These are phyloP conservation scores for Ifrita kowaldi DNA, from an alignment of 2,113 vertebrate species.

Conservation along the genomic window DNA sequence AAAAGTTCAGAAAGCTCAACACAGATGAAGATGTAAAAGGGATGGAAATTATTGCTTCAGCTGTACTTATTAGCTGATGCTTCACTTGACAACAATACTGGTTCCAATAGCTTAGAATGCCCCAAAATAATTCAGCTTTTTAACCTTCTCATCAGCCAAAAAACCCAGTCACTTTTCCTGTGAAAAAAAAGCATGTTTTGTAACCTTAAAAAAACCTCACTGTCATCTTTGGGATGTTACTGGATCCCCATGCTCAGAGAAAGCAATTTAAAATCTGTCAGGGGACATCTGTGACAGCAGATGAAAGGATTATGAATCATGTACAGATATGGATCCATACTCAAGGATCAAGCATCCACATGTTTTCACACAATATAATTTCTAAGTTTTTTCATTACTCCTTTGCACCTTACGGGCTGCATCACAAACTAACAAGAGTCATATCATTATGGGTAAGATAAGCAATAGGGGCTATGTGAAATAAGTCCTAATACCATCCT, in stretches of 20 bases:
- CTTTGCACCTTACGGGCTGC: neutral
- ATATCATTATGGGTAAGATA: neutral
- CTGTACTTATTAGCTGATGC: neutral
- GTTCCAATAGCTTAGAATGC: neutral
- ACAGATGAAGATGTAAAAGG: neutral
- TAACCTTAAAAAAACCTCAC: neutral
- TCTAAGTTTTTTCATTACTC: neutral
- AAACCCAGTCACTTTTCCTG: neutral
- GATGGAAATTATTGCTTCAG: neutral
- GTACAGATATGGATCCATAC: rapidly evolving
- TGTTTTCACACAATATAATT: neutral
- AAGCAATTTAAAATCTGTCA: neutral
- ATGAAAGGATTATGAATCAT: neutral
- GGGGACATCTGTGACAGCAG: neutral
- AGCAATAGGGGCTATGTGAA: neutral
- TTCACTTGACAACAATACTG: neutral
- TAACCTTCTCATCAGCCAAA: neutral
- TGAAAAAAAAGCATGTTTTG: neutral
- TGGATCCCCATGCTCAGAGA: neutral
- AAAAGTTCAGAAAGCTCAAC: neutral
- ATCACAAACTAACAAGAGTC: neutral
- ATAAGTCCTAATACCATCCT: neutral
- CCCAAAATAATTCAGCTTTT: neutral
- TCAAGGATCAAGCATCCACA: neutral
- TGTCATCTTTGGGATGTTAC: neutral